phyloP scores from a whole-genome alignment of 2,888 invertebrate species.

The Amiota communis region DNA sequence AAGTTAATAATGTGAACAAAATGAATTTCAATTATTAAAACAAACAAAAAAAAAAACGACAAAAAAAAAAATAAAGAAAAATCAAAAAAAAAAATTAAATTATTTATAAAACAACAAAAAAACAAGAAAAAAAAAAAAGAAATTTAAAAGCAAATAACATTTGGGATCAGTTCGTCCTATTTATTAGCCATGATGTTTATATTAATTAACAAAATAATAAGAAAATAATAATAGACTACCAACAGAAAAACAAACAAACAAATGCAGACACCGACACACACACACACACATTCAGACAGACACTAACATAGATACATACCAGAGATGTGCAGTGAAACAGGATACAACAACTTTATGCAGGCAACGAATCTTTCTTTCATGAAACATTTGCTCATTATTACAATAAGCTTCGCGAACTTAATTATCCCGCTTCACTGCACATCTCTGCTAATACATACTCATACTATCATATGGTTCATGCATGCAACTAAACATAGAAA shows the following conservation, averaged over 20 bases:
- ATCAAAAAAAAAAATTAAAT: background rate
- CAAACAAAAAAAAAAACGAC: constrained; percentile 32
- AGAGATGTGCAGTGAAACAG: too few species aligned
- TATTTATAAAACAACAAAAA: constrained; percentile 10
- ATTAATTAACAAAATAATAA: constrained; percentile 50
- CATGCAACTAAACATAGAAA: constrained; percentile 31
- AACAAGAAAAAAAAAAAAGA: constrained; percentile 44
- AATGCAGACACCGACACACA: constrained; percentile 42
- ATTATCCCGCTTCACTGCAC: too few species aligned
- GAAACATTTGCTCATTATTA: too few species aligned
- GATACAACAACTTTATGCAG: too few species aligned
- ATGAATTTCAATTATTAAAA: background rate
- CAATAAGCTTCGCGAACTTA: too few species aligned
- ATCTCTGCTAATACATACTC: too few species aligned
- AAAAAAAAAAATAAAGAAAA: constrained; percentile 46
- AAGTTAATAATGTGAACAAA: constrained; percentile 46
- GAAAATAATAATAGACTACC: constrained; percentile 39
- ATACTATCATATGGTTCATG: constrained; percentile 8
- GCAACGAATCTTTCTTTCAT: too few species aligned
- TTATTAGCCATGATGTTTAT: constrained; percentile 59
- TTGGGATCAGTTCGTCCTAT: constrained; percentile 70
- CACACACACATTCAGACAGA: constrained; percentile 39
- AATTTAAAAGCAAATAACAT: constrained; percentile 64
- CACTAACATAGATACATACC: constrained; percentile 35
- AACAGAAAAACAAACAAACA: constrained; percentile 31